Base-by-base conservation (phyloP, 2,888 invertebrate genomes). In the Trachelus iudaicus region DNA sequence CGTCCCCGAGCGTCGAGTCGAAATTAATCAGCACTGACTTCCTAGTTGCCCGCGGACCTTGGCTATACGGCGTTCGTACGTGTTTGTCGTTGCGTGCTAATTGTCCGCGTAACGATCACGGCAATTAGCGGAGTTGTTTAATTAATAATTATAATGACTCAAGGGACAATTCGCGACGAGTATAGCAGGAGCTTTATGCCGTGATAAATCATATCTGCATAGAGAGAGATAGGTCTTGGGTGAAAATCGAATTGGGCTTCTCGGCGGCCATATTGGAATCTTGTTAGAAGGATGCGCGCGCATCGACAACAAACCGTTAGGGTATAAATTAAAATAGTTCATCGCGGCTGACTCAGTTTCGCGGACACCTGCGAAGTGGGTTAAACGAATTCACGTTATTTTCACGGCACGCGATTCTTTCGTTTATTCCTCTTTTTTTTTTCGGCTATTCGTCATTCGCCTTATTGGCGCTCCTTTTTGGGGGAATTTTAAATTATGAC, bases 91-190 rank as follows among this genome's bases (percentile, higher is more conserved):
- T 56, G 23, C 75, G 74, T 75, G 68, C 69, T 77, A 75, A 75
- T 35, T 68, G 75, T 34, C 34, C 75, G 35, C 37, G 37, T 77
- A 77, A 77, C 34, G 77, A 77, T 69, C 75, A 69, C 34, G 71
- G 35, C 75, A 75, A 77, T 77, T 77, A 75, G 69, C 30, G 34
- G 23, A 13, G 71, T 31, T 6, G 71, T 34, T 34, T 71, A 71
- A 71, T 71, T 71, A 34, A 31, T 71, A 71, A 71, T 71, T 71
- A 71, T 15, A 71, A 71, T 71, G 11, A 13, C 31, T 33, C 31
- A 31, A 12, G 71, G 33, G 56, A 56, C 23, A 15, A 56, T 56
- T 56, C 23, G 56, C 23, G 9, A 56, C 15, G 15, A 15, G 40
- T 13, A 13, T 13, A 4, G 1, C 37, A 3, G 37, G 37, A 37